Evolutionary conservation across 1,140 invertebrate genomes (phyloP).

Genomic region (Antheraea pernyi): DNA sequence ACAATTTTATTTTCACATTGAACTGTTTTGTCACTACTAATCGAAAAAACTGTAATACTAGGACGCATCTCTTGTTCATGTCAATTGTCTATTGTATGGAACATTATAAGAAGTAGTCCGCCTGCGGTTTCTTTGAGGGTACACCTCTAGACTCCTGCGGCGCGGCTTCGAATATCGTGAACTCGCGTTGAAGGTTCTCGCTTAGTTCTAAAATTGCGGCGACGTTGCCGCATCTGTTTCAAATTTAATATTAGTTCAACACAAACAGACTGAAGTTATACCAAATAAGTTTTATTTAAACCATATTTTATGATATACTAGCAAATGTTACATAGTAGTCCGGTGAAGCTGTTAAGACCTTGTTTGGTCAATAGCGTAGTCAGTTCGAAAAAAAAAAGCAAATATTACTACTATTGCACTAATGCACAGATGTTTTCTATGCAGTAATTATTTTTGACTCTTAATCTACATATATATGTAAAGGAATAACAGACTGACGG

Average conservation of each 20-base stretch:
- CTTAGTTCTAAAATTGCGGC: slow-evolving; percentile 99
- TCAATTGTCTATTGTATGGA: slow-evolving; percentile 49
- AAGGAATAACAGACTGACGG: no score
- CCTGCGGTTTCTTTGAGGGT: slow-evolving; percentile 99
- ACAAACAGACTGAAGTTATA: no score
- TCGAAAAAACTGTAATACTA: slow-evolving; percentile 52
- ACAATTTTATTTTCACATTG: slow-evolving; percentile 61
- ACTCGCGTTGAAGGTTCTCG: slow-evolving; percentile 96
- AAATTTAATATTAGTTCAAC: not conserved
- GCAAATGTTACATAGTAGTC: no score
- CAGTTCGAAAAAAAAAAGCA: no score
- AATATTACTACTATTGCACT: no score
- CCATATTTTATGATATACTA: no score
- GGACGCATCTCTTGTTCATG: slow-evolving; percentile 21
- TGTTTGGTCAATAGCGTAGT: no score
- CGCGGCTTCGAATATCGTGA: slow-evolving; percentile 99
- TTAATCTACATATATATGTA: no score
- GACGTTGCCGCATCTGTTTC: slow-evolving; percentile 96
- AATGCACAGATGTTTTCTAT: no score
- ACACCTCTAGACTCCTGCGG: slow-evolving; percentile 98
- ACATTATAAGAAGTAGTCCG: slow-evolving; percentile 97
- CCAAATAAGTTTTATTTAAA: no score
- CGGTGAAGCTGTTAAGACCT: no score
- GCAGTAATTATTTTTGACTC: no score
- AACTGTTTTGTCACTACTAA: slow-evolving; percentile 63